Evolutionary conservation across 2,888 invertebrate species (phyloP).

Genomic region (Eupithecia vulgata): DNA sequence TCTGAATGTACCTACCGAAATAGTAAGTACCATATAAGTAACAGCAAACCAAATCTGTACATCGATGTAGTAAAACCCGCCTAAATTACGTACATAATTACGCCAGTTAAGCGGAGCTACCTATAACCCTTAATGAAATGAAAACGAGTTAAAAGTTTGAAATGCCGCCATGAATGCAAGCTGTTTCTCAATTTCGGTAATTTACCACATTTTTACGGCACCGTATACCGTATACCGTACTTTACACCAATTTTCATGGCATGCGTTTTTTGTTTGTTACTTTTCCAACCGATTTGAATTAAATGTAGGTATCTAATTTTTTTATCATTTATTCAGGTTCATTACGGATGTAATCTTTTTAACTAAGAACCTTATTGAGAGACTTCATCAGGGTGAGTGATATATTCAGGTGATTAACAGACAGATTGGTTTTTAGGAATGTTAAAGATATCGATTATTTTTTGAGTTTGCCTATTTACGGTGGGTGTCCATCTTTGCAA

Average conservation of each 20-base stretch:
- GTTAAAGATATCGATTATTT: no score
- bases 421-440: neutral
- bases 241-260: neutral
- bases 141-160: constrained; percentile 78
- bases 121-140: constrained; percentile 79
- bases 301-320: no score
- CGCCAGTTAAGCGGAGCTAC: constrained; percentile 70
- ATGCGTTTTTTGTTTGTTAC: neutral
- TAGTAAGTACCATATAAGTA: neutral
- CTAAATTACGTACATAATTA: constrained; percentile 80
- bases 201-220: constrained; percentile 71
- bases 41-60: neutral
- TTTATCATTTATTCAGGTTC: no score
- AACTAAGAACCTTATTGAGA: no score
- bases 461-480: neutral
- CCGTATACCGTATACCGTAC: constrained; percentile 40
- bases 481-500: neutral
- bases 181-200: constrained; percentile 78
- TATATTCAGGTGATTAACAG: no score
- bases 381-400: no score
- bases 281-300: neutral
- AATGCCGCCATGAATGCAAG: constrained; percentile 78
- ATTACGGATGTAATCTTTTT: no score
- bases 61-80: constrained; percentile 45
- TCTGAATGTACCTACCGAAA: no score